Conservation (phyloP, 2,113 vertebrate species). For the Girardinichthys multiradiatus region DNA sequence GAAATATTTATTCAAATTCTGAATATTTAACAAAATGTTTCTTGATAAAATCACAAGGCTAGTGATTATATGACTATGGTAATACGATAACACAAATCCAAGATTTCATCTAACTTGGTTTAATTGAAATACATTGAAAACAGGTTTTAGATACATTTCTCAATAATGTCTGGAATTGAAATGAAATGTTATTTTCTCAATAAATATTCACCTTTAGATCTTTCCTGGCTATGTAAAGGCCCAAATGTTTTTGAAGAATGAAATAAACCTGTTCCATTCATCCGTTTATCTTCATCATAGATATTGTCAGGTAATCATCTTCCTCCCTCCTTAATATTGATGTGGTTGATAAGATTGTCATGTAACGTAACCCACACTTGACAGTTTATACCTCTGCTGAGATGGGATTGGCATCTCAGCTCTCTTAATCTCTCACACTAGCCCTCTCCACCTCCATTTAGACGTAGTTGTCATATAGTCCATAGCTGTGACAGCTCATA, state of each 20-base stretch:
- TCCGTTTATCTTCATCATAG: slow-evolving; percentile 20
- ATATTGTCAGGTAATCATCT: slow-evolving; percentile 32
- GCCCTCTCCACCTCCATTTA: slow-evolving; percentile 14
- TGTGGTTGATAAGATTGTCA: slow-evolving; percentile 38
- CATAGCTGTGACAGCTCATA: slow-evolving; percentile 28
- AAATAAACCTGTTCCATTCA: slow-evolving; percentile 9
- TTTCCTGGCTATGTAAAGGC: too few relatives aligned
- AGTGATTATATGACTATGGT: too few relatives aligned
- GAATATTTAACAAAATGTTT: too few relatives aligned
- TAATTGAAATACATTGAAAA: too few relatives aligned
- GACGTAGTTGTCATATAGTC: slow-evolving; percentile 25
- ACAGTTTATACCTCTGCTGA: slow-evolving; percentile 42
- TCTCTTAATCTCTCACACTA: slow-evolving; percentile 9
- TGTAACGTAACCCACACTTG: slow-evolving; percentile 22
- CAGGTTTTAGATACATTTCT: too few relatives aligned
- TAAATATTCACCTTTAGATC: too few relatives aligned
- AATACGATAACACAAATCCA: too few relatives aligned
- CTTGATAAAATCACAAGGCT: too few relatives aligned
- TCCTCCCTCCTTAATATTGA: slow-evolving; percentile 41
- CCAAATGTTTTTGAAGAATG: not conserved
- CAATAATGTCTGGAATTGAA: too few relatives aligned
- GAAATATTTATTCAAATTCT: too few relatives aligned
- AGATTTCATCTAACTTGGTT: too few relatives aligned
- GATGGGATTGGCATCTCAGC: slow-evolving; percentile 38
- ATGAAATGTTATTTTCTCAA: too few relatives aligned